Evolutionary conservation across 2,888 invertebrate species (phyloP).

Genomic region (Tridacna crocea): DNA sequence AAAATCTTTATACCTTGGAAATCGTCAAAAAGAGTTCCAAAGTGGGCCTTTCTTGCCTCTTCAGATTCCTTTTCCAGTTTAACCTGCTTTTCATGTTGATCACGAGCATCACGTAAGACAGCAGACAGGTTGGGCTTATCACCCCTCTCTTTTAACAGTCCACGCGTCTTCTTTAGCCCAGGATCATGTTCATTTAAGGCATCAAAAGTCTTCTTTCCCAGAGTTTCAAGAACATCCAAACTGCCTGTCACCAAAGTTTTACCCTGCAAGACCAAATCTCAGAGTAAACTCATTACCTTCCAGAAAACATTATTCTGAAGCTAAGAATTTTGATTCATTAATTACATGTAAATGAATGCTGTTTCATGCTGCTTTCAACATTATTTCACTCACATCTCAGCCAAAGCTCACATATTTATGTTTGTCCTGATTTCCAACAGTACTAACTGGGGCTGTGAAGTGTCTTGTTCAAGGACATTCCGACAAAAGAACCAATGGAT

Average conservation of each 20-base stretch:
- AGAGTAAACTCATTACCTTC: background rate
- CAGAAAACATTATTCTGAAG: no score
- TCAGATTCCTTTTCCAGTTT: conserved; percentile 85
- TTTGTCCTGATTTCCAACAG: no score
- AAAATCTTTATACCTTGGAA: conserved; percentile 88
- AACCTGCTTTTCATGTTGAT: conserved; percentile 86
- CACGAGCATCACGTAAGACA: conserved; percentile 89
- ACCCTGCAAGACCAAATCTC: conserved; percentile 62
- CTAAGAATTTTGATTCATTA: no score
- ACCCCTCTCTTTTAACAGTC: conserved; percentile 86
- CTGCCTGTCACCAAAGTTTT: conserved; percentile 82
- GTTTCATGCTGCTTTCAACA: no score
- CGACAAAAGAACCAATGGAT: no score
- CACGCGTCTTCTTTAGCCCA: conserved; percentile 90
- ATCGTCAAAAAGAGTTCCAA: conserved; percentile 92
- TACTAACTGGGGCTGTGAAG: no score
- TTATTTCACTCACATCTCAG: no score
- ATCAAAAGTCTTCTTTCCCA: conserved; percentile 97
- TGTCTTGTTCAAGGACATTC: no score
- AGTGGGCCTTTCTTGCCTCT: conserved; percentile 87
- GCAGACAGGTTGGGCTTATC: conserved; percentile 83
- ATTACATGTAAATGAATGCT: no score
- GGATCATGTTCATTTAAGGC: conserved; percentile 96
- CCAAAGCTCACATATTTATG: no score
- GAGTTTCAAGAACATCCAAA: conserved; percentile 93